These are phyloP conservation scores for Spinibarbus caldwelli DNA, from an alignment of 2,797 vertebrate species.

Conservation along the genomic window DNA sequence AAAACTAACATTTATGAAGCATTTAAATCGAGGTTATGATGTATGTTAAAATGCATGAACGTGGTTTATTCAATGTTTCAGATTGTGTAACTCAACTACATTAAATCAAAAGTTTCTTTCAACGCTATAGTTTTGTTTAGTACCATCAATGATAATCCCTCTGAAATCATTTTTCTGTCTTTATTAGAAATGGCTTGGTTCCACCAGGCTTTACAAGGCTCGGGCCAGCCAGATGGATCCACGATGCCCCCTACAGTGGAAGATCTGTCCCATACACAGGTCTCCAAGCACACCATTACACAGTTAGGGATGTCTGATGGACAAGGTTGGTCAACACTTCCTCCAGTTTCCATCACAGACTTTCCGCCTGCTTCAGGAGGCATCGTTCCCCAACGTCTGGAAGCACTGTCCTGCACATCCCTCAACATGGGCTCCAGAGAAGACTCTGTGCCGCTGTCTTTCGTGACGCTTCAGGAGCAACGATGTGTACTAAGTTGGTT, in stretches of 20 bases:
- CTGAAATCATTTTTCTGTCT: conserved; percentile 29
- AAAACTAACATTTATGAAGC: background rate
- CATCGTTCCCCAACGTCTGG: conserved; percentile 68
- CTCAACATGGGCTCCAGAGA: conserved; percentile 48
- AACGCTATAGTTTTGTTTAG: background rate
- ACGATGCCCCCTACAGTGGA: conserved; percentile 36
- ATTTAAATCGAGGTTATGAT: background rate
- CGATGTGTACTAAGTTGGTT: conserved; percentile 90
- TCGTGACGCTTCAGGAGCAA: conserved; percentile 87
- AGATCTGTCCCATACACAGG: conserved; percentile 33
- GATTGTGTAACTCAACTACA: background rate
- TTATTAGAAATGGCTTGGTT: conserved; percentile 76
- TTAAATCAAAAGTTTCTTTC: background rate
- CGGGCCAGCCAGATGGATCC: conserved; percentile 54
- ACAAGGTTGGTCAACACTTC: conserved; percentile 54
- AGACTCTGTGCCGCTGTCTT: conserved; percentile 76
- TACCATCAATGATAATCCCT: conserved; percentile 2
- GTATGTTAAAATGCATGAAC: background rate
- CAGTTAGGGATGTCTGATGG: conserved; percentile 31
- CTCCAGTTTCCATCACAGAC: conserved; percentile 53
- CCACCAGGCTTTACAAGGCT: conserved; percentile 64
- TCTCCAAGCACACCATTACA: conserved; percentile 40
- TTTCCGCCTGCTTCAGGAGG: conserved; percentile 67
- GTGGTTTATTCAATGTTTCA: background rate
- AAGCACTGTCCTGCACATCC: conserved; percentile 70